phyloP scores from a whole-genome alignment of 2,888 invertebrate species.

The Cheiracanthium punctorium region DNA sequence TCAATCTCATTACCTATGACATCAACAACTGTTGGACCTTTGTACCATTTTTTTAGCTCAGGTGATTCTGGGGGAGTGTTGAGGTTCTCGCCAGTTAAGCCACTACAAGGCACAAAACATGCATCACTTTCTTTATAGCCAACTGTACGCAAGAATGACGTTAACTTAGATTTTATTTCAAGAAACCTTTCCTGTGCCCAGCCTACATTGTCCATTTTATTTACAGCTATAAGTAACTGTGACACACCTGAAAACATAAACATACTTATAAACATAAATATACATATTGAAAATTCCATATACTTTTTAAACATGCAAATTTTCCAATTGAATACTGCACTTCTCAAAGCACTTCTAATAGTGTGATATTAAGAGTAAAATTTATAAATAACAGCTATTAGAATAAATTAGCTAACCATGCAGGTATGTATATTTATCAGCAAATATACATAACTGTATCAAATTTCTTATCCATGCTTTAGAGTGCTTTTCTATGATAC shows the following conservation, averaged over 20 bases:
- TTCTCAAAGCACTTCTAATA: too few relatives aligned
- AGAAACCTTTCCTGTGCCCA: conserved; percentile 94
- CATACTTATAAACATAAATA: too few relatives aligned
- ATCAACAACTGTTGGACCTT: conserved; percentile 81
- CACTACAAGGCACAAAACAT: conserved; percentile 94
- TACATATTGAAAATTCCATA: too few relatives aligned
- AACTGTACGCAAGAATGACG: conserved; percentile 89
- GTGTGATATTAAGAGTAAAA: too few relatives aligned
- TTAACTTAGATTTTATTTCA: conserved; percentile 89
- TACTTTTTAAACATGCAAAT: too few relatives aligned
- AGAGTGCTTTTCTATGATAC: too few relatives aligned
- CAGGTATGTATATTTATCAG: too few relatives aligned
- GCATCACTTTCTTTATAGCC: conserved; percentile 92
- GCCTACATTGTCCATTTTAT: conserved; percentile 96
- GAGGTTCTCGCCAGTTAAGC: conserved; percentile 93
- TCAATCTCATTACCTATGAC: conserved; percentile 86
- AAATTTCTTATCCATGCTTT: too few relatives aligned
- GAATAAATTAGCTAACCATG: too few relatives aligned
- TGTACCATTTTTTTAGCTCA: conserved; percentile 84
- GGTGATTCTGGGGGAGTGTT: conserved; percentile 76
- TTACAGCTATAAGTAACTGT: conserved; percentile 95
- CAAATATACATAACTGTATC: too few relatives aligned
- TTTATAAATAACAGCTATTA: too few relatives aligned
- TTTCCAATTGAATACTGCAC: too few relatives aligned
- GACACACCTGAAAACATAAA: conserved; percentile 83